Conservation (phyloP, 2,888 invertebrate genomes). For the Amaurobius ferox region DNA sequence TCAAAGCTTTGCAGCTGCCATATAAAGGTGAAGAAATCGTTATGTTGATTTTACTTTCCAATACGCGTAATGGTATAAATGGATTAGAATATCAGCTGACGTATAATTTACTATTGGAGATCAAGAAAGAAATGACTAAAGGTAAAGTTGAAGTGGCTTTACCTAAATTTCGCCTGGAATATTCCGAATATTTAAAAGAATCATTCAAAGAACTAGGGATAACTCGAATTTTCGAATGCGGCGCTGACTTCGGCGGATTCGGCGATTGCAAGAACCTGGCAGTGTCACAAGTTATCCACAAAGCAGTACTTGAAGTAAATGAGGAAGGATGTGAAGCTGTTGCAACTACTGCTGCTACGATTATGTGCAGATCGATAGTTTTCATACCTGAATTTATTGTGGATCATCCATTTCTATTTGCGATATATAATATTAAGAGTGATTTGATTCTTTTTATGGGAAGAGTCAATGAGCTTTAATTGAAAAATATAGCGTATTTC, state of each 20-base stretch:
- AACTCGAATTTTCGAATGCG: constrained; percentile 49
- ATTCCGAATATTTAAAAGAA: constrained; percentile 38
- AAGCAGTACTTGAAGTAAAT: constrained; percentile 71
- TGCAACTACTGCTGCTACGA: constrained; percentile 44
- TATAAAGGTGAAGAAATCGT: constrained; percentile 52
- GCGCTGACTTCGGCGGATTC: constrained; percentile 71
- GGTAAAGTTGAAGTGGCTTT: constrained; percentile 47
- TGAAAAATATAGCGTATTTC: too few relatives aligned
- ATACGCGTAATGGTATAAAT: constrained; percentile 22
- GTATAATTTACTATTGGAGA: constrained; percentile 27
- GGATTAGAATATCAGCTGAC: constrained; percentile 35
- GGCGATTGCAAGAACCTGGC: constrained; percentile 64
- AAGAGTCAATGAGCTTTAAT: constrained; percentile 44
- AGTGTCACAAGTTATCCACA: constrained; percentile 73
- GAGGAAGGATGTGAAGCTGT: constrained; percentile 73
- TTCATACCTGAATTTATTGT: constrained; percentile 47
- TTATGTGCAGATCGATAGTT: not conserved
- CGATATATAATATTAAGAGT: constrained; percentile 54
- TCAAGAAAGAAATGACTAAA: constrained; percentile 6
- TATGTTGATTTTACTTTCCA: constrained; percentile 69
- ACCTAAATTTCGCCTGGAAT: constrained; percentile 65
- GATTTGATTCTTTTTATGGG: constrained; percentile 67
- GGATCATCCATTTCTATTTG: constrained; percentile 71
- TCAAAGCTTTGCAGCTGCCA: constrained; percentile 67
- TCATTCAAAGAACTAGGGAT: constrained; percentile 60